Evolutionary conservation across 2,888 invertebrate genomes (phyloP).

Genomic region (Zeuzera pyrina): DNA sequence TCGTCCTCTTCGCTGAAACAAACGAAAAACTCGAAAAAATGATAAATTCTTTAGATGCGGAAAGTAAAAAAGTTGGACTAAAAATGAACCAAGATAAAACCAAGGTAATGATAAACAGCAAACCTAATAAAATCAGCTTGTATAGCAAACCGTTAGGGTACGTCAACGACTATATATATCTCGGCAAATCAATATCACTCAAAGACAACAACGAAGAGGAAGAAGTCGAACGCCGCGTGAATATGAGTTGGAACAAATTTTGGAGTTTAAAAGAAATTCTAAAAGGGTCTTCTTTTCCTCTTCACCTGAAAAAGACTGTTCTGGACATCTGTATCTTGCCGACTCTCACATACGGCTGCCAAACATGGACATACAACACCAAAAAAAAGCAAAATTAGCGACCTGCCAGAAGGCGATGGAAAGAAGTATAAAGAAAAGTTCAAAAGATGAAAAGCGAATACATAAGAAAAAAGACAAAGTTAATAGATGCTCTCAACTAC

Average conservation of each 20-base stretch:
- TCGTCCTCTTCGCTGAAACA: conserved; percentile 9
- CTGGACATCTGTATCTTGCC: background rate
- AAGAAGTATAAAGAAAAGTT: background rate
- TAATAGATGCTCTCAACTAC: background rate
- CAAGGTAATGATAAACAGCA: background rate
- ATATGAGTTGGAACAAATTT: background rate
- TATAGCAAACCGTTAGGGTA: conserved; percentile 5
- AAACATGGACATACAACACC: too few species aligned
- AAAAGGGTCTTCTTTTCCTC: too few species aligned
- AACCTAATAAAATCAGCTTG: background rate
- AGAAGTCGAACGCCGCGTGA: background rate
- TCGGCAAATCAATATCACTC: background rate
- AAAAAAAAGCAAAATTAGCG: background rate
- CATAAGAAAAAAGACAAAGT: too few species aligned
- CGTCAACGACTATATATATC: background rate
- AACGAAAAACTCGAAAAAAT: conserved; percentile 7
- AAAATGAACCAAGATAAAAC: conserved; percentile 9
- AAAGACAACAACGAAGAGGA: background rate
- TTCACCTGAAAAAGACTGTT: background rate
- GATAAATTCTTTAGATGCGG: conserved; percentile 5
- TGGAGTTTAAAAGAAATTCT: background rate
- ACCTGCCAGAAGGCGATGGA: background rate
- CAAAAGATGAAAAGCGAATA: background rate
- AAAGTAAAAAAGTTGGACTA: conserved; percentile 10
- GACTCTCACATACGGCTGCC: background rate